Conservation (phyloP, 2,888 invertebrate species). For the Cataglyphis cursor region DNA sequence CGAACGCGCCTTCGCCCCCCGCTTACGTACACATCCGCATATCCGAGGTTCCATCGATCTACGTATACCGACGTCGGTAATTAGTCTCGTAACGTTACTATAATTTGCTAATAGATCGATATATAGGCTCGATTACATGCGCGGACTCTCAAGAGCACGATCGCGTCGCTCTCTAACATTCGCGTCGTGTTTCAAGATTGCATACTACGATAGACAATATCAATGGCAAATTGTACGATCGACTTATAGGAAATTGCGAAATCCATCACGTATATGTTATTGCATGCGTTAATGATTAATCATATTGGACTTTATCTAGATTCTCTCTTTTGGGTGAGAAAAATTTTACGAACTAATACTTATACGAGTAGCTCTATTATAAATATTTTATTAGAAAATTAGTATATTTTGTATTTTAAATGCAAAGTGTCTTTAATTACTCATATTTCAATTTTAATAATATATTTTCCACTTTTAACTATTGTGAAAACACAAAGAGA, state of each 20-base stretch:
- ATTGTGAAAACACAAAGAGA: not conserved
- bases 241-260: not conserved
- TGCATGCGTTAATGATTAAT: not conserved
- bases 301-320: not conserved
- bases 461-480: not conserved
- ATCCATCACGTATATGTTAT: not conserved
- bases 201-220: constrained; percentile 7
- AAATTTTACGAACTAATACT: not conserved
- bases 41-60: constrained; percentile 76
- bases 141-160: constrained; percentile 19
- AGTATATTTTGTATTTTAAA: not conserved
- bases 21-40: constrained; percentile 45
- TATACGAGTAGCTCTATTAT: not conserved
- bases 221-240: not conserved
- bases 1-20: constrained; percentile 32
- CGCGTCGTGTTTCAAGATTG: constrained; percentile 7
- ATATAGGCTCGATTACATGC: constrained; percentile 38
- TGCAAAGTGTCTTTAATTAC: not conserved
- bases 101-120: constrained; percentile 79
- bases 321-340: not conserved
- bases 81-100: constrained; percentile 78
- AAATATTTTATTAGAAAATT: not conserved
- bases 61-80: constrained; percentile 74
- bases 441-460: not conserved
- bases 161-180: constrained; percentile 12